Evolutionary conservation across 2,797 vertebrate species (phyloP).

Genomic region (Pitangus sulphuratus): DNA sequence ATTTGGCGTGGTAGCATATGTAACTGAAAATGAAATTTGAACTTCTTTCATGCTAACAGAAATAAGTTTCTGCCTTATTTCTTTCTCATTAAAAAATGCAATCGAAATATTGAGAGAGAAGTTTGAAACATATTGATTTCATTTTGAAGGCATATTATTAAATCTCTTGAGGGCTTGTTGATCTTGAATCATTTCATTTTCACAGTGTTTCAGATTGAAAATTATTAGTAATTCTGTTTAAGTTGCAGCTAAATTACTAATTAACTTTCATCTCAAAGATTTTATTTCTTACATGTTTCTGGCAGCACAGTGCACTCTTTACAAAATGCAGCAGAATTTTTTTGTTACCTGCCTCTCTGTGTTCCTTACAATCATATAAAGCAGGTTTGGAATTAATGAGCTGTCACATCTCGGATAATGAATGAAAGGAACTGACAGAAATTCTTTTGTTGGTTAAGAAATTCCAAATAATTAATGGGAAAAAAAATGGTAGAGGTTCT

Average conservation of each 20-base stretch:
- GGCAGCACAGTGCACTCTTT: conserved; percentile 5
- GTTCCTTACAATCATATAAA: conserved; percentile 27
- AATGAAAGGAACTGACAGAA: conserved; percentile 60
- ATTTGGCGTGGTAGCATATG: conserved; percentile 16
- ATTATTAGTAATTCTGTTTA: conserved; percentile 49
- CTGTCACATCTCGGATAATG: conserved; percentile 66
- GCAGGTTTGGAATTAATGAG: conserved; percentile 70
- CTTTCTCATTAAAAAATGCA: conserved; percentile 27
- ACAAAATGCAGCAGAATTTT: neutral
- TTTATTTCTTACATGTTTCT: neutral
- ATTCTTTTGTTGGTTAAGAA: conserved; percentile 54
- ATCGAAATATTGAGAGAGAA: conserved; percentile 41
- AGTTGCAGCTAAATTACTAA: conserved; percentile 46
- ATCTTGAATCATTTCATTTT: conserved; percentile 38
- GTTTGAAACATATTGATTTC: conserved; percentile 52
- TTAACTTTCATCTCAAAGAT: conserved; percentile 49
- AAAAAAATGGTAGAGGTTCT: conserved; percentile 4
- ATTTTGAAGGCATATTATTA: conserved; percentile 53
- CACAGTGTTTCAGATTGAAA: conserved; percentile 20
- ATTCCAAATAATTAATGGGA: conserved; percentile 38
- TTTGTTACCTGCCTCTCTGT: conserved; percentile 2
- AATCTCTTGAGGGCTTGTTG: conserved; percentile 35
- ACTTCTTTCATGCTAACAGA: conserved; percentile 21
- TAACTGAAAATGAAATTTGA: conserved; percentile 26
- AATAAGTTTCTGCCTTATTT: conserved; percentile 23